A percentile compares a stretch with the other conserved stretches of the same genome.
phyloP scores from a whole-genome alignment of 2,888 invertebrate genomes.

The Tipula vernalis region DNA sequence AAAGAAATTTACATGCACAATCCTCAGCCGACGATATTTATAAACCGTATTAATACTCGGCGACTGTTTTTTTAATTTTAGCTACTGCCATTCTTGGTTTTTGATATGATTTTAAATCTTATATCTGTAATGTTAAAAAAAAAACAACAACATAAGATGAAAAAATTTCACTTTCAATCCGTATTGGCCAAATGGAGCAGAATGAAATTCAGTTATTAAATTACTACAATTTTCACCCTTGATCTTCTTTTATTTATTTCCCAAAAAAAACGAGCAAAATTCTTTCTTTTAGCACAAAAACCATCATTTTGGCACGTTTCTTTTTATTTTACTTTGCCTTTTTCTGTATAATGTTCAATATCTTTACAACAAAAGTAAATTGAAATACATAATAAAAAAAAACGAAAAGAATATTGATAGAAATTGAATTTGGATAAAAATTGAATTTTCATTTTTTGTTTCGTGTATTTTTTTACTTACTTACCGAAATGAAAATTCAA shows the following conservation, averaged over 20 bases:
- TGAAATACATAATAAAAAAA: neutral
- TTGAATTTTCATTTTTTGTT: neutral
- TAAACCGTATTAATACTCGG: no score
- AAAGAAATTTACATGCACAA: neutral
- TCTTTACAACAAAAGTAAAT: neutral
- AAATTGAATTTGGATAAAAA: conserved; percentile 4
- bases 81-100: no score
- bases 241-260: neutral
- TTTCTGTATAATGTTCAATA: neutral
- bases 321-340: neutral
- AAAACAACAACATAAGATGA: neutral
- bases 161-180: neutral
- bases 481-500: neutral
- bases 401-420: neutral
- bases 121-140: no score
- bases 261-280: neutral
- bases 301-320: conserved; percentile 9
- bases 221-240: neutral
- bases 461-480: neutral
- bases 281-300: conserved; percentile 4
- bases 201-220: conserved; percentile 9
- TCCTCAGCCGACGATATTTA: neutral
- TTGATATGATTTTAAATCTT: no score
- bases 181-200: conserved; percentile 11
- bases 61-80: no score